These are phyloP conservation scores for Platerodrilus igneus DNA, from an alignment of 2,888 invertebrate species.

Conservation along the genomic window DNA sequence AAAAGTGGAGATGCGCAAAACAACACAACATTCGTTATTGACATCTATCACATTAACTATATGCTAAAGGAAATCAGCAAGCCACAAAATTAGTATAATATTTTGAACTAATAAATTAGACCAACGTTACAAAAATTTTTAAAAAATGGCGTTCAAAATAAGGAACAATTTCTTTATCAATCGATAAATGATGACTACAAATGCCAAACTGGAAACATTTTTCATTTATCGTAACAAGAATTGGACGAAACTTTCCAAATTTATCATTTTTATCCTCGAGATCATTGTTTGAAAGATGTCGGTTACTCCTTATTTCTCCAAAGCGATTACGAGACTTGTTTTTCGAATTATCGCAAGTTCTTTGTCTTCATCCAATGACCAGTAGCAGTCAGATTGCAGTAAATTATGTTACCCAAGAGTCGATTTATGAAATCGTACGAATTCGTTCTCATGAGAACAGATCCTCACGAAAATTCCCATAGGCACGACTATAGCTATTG, in stretches of 20 bases:
- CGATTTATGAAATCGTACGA: too few relatives aligned
- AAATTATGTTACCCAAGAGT: too few relatives aligned
- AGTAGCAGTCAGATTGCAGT: conserved; percentile 8
- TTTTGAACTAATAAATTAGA: too few relatives aligned
- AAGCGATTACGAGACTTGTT: conserved; percentile 25
- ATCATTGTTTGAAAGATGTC: conserved; percentile 28
- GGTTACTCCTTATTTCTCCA: conserved; percentile 29
- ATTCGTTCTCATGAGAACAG: too few relatives aligned
- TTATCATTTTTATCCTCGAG: conserved; percentile 29
- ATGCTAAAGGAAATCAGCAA: too few relatives aligned
- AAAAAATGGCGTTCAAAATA: conserved; percentile 32
- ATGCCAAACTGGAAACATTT: conserved; percentile 29
- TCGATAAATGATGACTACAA: conserved; percentile 29
- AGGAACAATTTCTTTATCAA: conserved; percentile 31
- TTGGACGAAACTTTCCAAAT: conserved; percentile 30
- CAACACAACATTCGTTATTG: too few relatives aligned
- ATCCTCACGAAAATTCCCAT: too few relatives aligned
- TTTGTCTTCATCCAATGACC: conserved; percentile 20
- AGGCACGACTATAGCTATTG: too few relatives aligned
- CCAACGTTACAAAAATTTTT: too few relatives aligned
- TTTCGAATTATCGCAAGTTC: conserved; percentile 16
- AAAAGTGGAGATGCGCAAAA: too few relatives aligned
- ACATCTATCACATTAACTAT: too few relatives aligned
- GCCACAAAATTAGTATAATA: too few relatives aligned
- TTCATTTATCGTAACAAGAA: conserved; percentile 29